Evolutionary conservation across 2,888 invertebrate species (phyloP).

Genomic region (Drosophila kuntzei): DNA sequence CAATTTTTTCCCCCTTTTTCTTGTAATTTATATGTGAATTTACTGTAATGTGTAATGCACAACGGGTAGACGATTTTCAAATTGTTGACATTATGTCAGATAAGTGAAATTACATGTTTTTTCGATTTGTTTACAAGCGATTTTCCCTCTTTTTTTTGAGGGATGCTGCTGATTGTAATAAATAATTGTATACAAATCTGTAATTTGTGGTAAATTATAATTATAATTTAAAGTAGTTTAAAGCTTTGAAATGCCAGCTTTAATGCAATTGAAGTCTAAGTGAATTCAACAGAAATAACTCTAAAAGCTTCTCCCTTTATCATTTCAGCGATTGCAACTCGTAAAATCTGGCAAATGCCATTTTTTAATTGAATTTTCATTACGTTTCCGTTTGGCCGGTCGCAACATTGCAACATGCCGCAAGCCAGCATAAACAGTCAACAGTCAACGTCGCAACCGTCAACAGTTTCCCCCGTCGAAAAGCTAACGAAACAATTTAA

Average conservation of each 20-base stretch:
- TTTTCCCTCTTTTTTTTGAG: not conserved
- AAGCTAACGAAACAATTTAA: slow-evolving; percentile 67
- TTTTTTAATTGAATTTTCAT: slow-evolving; percentile 80
- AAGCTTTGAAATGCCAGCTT: slow-evolving; percentile 12
- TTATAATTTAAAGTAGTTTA: slow-evolving; percentile 36
- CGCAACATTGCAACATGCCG: slow-evolving; percentile 47
- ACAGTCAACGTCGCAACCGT: slow-evolving; percentile 16
- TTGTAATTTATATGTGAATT: slow-evolving; percentile 79
- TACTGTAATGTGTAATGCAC: slow-evolving; percentile 45
- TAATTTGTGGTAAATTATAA: slow-evolving; percentile 8
- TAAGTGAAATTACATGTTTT: slow-evolving; percentile 80
- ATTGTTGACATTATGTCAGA: slow-evolving; percentile 77
- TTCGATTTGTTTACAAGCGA: slow-evolving; percentile 59
- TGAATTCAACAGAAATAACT: slow-evolving; percentile 15
- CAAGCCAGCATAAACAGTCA: slow-evolving; percentile 27
- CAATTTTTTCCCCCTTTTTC: slow-evolving; percentile 38
- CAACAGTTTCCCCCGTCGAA: slow-evolving; percentile 10
- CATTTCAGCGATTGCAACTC: slow-evolving; percentile 37
- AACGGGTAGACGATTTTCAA: slow-evolving; percentile 59
- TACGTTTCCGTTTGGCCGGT: slow-evolving; percentile 72
- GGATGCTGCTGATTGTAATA: not conserved
- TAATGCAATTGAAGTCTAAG: slow-evolving; percentile 2
- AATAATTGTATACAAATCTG: slow-evolving; percentile 25
- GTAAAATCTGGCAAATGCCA: slow-evolving; percentile 75
- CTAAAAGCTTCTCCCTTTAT: not conserved